Evolutionary conservation across 2,797 vertebrate species (phyloP).

Genomic region (Kryptolebias ocellatus): DNA sequence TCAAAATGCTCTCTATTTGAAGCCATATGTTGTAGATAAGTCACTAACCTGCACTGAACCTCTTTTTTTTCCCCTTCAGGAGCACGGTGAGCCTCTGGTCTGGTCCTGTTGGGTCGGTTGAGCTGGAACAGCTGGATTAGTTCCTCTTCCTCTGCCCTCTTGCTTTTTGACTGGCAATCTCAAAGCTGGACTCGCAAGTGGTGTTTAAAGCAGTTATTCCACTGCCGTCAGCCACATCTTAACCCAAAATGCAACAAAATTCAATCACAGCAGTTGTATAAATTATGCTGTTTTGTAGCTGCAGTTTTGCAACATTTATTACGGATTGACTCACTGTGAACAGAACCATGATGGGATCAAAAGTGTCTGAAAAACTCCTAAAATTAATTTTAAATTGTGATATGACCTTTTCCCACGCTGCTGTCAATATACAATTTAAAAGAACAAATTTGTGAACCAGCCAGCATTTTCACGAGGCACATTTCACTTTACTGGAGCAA

Average conservation of each 20-base stretch:
- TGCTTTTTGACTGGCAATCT: conserved; percentile 26
- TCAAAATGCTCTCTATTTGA: too few relatives aligned
- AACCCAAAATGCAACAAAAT: conserved; percentile 37
- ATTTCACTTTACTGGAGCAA: conserved; percentile 41
- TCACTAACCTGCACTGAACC: conserved; percentile 32
- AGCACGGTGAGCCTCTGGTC: conserved; percentile 39
- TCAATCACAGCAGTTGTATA: neutral
- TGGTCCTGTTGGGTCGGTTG: conserved; percentile 46
- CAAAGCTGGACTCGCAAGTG: conserved; percentile 26
- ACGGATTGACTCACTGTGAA: conserved; percentile 30
- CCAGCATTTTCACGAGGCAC: conserved; percentile 54
- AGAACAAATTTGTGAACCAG: conserved; percentile 42
- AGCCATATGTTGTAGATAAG: neutral
- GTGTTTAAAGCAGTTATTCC: conserved; percentile 35
- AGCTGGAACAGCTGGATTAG: conserved; percentile 47
- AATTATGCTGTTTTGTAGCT: conserved; percentile 40
- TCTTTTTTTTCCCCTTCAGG: conserved; percentile 39
- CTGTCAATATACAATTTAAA: conserved; percentile 40
- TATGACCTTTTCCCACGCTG: conserved; percentile 23
- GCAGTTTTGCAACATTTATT: conserved; percentile 42
- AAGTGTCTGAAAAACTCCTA: conserved; percentile 22
- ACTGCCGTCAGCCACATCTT: conserved; percentile 14
- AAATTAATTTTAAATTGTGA: conserved; percentile 31
- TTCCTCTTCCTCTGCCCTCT: conserved; percentile 13
- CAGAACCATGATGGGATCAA: conserved; percentile 27